Evolutionary conservation across 2,797 vertebrate species (phyloP).

Genomic region (Rhinogobio ventralis): DNA sequence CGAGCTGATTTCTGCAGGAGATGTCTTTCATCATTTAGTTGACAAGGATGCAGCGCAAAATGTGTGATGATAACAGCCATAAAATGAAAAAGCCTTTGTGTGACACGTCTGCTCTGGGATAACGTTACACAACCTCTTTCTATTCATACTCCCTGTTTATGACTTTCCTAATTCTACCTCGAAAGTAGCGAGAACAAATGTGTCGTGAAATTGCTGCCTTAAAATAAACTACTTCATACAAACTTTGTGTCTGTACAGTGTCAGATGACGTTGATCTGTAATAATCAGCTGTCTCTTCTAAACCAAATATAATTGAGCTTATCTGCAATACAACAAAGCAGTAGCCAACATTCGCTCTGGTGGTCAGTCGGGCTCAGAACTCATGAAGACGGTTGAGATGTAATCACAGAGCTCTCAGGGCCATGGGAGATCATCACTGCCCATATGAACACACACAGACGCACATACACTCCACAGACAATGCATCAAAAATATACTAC

Average conservation of each 20-base stretch:
- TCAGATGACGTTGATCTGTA: not conserved
- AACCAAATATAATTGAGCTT: not conserved
- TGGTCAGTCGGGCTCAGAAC: slow-evolving; percentile 69
- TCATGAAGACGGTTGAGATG: slow-evolving; percentile 68
- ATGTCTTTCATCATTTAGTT: not conserved
- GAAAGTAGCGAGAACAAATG: not conserved
- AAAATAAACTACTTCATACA: slow-evolving; percentile 15
- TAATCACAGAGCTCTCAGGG: slow-evolving; percentile 72
- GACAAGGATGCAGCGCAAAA: not conserved
- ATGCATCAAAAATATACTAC: not conserved
- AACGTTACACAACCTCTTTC: not conserved
- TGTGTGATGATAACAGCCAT: not conserved
- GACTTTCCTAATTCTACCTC: not conserved
- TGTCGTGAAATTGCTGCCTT: not conserved
- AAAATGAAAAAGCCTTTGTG: not conserved
- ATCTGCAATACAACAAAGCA: not conserved
- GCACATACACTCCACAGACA: slow-evolving; percentile 4
- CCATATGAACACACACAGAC: slow-evolving; percentile 53
- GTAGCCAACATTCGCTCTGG: not conserved
- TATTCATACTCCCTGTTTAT: not conserved
- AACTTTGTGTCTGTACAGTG: not conserved
- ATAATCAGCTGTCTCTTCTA: not conserved
- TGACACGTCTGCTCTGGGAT: not conserved
- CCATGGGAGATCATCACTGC: slow-evolving; percentile 76
- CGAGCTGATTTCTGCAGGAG: not conserved